A percentile compares a stretch with the other conserved stretches of the same genome.
Evolutionary conservation across 1,140 invertebrate species (phyloP).

Genomic region (Saccostrea echinata): DNA sequence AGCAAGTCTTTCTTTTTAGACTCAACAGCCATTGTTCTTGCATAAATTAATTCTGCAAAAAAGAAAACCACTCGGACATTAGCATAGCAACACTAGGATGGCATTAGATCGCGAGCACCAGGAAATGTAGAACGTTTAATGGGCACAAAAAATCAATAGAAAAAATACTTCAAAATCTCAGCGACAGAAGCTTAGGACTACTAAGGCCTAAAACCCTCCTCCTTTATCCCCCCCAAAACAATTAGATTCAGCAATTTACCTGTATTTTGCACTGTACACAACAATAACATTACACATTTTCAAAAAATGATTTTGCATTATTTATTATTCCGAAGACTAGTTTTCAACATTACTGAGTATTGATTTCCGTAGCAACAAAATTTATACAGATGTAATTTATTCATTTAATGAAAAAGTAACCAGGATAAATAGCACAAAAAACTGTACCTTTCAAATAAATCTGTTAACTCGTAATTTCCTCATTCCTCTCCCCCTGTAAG

Average conservation of each 20-base stretch:
- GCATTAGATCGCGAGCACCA: background rate
- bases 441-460: background rate
- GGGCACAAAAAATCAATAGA: background rate
- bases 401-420: background rate
- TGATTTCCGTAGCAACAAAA: background rate
- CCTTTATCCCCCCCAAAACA: too few species aligned
- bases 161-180: background rate
- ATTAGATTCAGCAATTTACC: too few species aligned
- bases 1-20: constrained; percentile 70
- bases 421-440: background rate
- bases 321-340: too few species aligned
- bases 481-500: background rate
- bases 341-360: background rate
- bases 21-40: constrained; percentile 58
- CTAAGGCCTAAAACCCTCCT: background rate
- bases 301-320: too few species aligned
- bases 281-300: too few species aligned
- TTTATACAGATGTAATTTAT: background rate
- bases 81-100: background rate
- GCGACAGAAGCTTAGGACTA: background rate
- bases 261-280: too few species aligned
- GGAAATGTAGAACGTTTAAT: background rate
- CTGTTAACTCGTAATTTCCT: background rate
- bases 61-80: background rate
- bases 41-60: constrained; percentile 4